Evolutionary conservation across 2,113 vertebrate species (phyloP), one percentile per base, ranked within the genome.

Genomic region (Marmota monax): DNA sequence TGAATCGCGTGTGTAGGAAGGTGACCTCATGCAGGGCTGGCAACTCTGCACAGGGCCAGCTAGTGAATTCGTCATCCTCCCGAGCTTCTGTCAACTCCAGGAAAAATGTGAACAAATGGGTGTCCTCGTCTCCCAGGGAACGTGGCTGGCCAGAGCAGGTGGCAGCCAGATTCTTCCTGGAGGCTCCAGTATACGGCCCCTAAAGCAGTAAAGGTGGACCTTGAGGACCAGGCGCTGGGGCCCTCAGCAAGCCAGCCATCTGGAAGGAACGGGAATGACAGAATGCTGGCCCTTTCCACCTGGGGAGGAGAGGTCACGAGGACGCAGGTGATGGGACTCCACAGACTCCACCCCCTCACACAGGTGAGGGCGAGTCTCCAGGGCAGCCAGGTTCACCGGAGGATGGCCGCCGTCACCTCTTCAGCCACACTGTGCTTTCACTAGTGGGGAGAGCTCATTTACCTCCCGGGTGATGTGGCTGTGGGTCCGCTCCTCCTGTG

Each of bases 391-490:
- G 27, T 27, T 86, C 56, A 42, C 76, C 53, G 29, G 70, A 48
- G 20, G 1, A 0, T 5, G 18, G 39, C 80, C 84, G 58, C 18
- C 34, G 45, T 94, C 65, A 48, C 88, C 88, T 83, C 90, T 95
- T 65, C 42, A 65, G 72, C 92, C 84, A 82, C 70, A 1, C 27
- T 86, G 67, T 61, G 9, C n/a, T 85, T 73, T 92, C 53, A 9
- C 16, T 25, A 88, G 67, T 80, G 48, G 48, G 76, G 83, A 39
- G 23, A n/a, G 65, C 42, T 53, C 42, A 83, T n/a, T 84, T 51
- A 42, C 87, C 92, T 88, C 88, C 94, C 80, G 77, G 94, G 95
- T 91, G 67, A 77, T 87, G 84, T 74, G 91, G 94, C 85, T 92
- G 90, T 45, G 42, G 42, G 27, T 82, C 18, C 0, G 13, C 58